Base-by-base conservation (phyloP, 2,113 vertebrate species). In the Chinchilla lanigera region DNA sequence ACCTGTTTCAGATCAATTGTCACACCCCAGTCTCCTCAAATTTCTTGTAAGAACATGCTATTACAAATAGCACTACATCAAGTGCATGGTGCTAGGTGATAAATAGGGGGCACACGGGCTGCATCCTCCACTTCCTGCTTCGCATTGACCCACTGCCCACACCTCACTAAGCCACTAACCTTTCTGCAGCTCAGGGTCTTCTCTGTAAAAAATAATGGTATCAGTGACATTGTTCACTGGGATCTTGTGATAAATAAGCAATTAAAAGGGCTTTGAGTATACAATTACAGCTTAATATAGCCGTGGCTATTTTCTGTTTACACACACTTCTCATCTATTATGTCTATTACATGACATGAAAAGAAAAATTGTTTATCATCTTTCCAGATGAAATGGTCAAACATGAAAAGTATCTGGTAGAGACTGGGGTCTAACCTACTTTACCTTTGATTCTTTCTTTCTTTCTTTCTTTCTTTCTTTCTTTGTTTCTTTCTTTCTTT, bases 191-290 rank as follows among this genome's bases (percentile, higher is more conserved):
- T 93, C 61, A 67, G 78, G 87, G 60, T 86, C 69, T 85, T 85
- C 63, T 52, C 60, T 69, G 38, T 91, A 30, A 97, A 67, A 94
- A 89, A 91, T 28, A 54, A 94, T 56, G 61, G 22, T 56, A 30
- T 86, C 52, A 47, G 44, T 54, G 58, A 30, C 93, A 87, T 84
- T 93, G 63, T 52, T 97, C 60, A 63, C 77, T 75, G 89, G 61
- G 30, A 17, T 38, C 47, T 50, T 95, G 89, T 94, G 83, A 97
- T 94, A 93, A 91, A 71, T 85, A 97, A 85, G 52, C 86, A 89
- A 82, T 86, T 89, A 87, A 92, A 69, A 44, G 58, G 47, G 7
- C 16, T 67, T 38, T 60, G 86, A 83, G 61, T 61, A 19, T 87
- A 81, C 65, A 86, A 71, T 88, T 90, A 84, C 28, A 90, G 44